phyloP scores from a whole-genome alignment of 2,888 invertebrate genomes.

The Diarsia dahlii region DNA sequence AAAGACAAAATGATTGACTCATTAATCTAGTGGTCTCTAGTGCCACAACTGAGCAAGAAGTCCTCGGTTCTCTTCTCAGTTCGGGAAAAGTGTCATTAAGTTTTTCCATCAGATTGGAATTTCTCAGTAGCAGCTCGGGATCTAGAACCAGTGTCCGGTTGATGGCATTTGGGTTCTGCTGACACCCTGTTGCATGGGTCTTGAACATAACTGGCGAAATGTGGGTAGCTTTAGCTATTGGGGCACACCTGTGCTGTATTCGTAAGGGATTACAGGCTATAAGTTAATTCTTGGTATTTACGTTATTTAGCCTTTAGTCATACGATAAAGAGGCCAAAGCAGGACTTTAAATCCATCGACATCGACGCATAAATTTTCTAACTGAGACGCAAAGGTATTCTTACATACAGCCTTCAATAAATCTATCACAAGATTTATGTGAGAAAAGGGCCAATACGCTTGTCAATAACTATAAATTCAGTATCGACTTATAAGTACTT shows the following conservation, averaged over 20 bases:
- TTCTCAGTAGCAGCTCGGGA: too few relatives aligned
- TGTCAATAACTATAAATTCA: conserved; percentile 35
- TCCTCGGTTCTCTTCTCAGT: too few relatives aligned
- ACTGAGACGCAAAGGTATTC: conserved; percentile 21
- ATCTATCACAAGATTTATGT: conserved; percentile 16
- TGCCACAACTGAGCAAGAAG: too few relatives aligned
- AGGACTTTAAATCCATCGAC: conserved; percentile 18
- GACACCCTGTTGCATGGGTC: too few relatives aligned
- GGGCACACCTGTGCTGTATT: background rate
- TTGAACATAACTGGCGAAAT: too few relatives aligned
- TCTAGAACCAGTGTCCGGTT: background rate
- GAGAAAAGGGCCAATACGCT: conserved; percentile 14
- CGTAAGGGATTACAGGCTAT: background rate
- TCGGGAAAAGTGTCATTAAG: too few relatives aligned
- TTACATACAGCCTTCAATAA: conserved; percentile 21
- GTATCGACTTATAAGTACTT: conserved; percentile 16
- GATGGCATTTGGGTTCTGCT: too few relatives aligned
- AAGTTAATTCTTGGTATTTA: background rate
- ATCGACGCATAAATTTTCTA: conserved; percentile 11
- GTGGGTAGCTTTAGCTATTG: background rate
- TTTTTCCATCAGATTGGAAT: too few relatives aligned
- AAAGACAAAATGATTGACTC: background rate
- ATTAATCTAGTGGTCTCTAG: too few relatives aligned
- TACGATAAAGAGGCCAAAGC: background rate
- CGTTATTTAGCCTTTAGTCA: background rate